phyloP scores from a whole-genome alignment of 2,113 vertebrate genomes.

The Herpetotheres cachinnans region DNA sequence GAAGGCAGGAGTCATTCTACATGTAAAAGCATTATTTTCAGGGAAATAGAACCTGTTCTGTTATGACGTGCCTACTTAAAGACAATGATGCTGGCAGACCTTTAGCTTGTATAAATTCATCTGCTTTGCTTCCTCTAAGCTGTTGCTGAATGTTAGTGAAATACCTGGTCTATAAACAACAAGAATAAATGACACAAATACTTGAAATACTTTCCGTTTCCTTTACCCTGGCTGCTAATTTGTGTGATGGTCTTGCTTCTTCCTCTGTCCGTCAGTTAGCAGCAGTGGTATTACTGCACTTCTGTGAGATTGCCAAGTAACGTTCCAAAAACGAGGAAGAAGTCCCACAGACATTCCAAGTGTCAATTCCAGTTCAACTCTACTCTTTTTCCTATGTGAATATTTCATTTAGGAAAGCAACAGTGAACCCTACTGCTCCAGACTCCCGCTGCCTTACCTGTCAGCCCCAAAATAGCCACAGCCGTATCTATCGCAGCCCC shows the following conservation, averaged over 20 bases:
- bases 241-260: rapidly evolving
- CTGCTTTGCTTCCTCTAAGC: neutral
- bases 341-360: neutral
- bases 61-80: neutral
- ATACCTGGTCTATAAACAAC: neutral
- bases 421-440: rapidly evolving
- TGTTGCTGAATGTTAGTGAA: neutral
- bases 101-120: neutral
- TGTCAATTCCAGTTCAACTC: neutral
- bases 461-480: conserved; percentile 47
- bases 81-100: neutral
- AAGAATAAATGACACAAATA: neutral
- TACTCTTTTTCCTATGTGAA: rapidly evolving
- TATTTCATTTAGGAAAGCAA: neutral
- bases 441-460: conserved; percentile 18
- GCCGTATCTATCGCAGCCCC: conserved; percentile 62
- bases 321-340: neutral
- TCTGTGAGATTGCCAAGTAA: neutral
- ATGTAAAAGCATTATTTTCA: neutral
- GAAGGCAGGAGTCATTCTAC: neutral
- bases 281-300: neutral
- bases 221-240: neutral
- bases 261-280: neutral
- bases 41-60: neutral
- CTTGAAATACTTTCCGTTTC: neutral